Base-by-base conservation (phyloP, 2,888 invertebrate genomes). In the Augochlorella aurata region DNA sequence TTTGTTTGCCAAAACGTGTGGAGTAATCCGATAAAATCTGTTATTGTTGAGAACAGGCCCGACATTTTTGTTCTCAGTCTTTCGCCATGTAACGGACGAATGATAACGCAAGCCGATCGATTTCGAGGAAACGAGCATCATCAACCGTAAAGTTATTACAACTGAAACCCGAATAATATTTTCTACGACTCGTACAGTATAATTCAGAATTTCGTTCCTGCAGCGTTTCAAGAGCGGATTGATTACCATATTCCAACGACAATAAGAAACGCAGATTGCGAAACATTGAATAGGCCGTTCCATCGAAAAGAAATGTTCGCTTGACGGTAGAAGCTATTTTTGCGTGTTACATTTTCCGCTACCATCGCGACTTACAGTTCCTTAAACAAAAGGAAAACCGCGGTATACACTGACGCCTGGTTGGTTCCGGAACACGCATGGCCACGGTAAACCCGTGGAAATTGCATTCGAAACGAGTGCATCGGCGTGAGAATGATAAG, bases 401-500 rank as follows among this genome's bases (percentile, higher is more conserved):
- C 24, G 67, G 61, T 58, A 63, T 67, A 67, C 47, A 47, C 29
- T 12, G 47, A 5, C 45, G 47, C 24, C 70, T 70, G 71, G 81
- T 67, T 66, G 58, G 73, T 73, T 38, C 63, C 21, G 50, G 7
- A 10, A 21, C 47, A 45, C 44, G 44, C 21, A 50, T 24, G 24
- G 21, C 4, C 7, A 47, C 18, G 10, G 50, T 66, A 66, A 83
- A 72, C 74, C 61, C n/a, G 52, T 58, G 72, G 73, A 80, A 84
- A 84, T 81, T 77, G 61, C 77, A 38, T 77, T 75, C 80, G 69
- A 24, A 14, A 75, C 47, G 77, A 65, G 72, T 44, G 80, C 84
- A 84, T 84, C 74, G 72, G 58, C 72, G 77, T 68, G 84, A 66
- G 49, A 80, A 63, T 77, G 84, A 84, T 84, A 84, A 84, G 84